phyloP scores from a whole-genome alignment of 2,113 vertebrate genomes.

The Sakesphorus luctuosus region DNA sequence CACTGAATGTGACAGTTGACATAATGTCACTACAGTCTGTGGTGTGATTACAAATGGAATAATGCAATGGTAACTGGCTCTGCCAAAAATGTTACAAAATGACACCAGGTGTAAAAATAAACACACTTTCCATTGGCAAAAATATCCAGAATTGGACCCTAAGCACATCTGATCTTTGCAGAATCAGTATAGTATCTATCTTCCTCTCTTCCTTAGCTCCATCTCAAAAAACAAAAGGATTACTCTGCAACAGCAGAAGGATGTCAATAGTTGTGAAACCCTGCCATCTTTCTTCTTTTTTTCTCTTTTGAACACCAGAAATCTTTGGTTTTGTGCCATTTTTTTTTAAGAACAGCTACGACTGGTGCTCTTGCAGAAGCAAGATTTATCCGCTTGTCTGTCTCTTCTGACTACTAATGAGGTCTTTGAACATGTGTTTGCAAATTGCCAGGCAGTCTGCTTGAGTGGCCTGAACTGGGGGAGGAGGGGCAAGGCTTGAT shows the following conservation, averaged over 20 bases:
- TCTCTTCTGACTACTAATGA: conserved; percentile 59
- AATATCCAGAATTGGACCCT: neutral
- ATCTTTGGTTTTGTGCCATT: neutral
- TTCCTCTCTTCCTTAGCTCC: neutral
- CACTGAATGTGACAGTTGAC: neutral
- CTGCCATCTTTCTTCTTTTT: neutral
- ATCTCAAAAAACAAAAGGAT: neutral
- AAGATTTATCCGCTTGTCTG: conserved; percentile 18
- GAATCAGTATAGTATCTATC: neutral
- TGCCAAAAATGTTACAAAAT: neutral
- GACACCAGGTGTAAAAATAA: neutral
- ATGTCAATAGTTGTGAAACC: neutral
- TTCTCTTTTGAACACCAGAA: neutral
- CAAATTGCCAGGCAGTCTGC: conserved; percentile 43
- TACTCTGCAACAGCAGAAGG: neutral
- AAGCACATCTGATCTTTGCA: neutral
- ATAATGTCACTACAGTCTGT: neutral
- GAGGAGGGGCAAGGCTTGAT: neutral
- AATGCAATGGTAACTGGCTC: neutral
- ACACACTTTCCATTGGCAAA: neutral
- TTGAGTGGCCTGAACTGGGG: neutral
- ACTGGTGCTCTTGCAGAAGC: neutral
- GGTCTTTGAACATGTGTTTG: conserved; percentile 36
- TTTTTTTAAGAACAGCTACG: neutral
- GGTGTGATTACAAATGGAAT: neutral